Base-by-base conservation (phyloP, 2,888 invertebrate species). In the Pocota personata region DNA sequence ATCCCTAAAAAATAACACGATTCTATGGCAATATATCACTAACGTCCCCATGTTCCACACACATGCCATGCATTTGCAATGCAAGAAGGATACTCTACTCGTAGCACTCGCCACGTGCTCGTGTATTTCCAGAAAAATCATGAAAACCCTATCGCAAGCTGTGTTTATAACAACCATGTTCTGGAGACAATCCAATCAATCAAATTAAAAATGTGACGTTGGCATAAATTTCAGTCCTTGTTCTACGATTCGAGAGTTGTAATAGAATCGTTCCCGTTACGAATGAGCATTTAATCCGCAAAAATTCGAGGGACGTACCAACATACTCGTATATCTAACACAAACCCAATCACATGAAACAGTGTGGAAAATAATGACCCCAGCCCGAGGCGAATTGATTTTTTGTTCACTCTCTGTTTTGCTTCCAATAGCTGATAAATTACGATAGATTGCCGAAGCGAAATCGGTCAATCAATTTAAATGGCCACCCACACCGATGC, bases 191-290 rank as follows among this genome's bases (percentile, higher is more conserved):
- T 82, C 64, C 67, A 83, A 83, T 83, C 72, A 72, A 83, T 83
- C 72, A 83, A 78, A 83, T 72, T 78, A 78, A 78, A 78, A 78
- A 72, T 83, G 82, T 73, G 78, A 60, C 40, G 66, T 72, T 55
- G 50, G n/a, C 58, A 67, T 69, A 62, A 62, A 60, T 69, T 46
- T 12, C 5, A 75, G 35, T 62, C 55, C 60, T 73, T 80, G 73
- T 66, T 66, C 67, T 43, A 16, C 57, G 37, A 66, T 37, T 19
- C 30, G 24, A 30, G 10, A 14, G 46, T 5, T 46, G 46, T 8
- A 7, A 57, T 3, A 46, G 16, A 48, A 43, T 2, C 16, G 21
- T 30, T 30, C 35, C 24, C 50, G 5, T 24, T 14, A 32, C 21
- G 46, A 37, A 30, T 24, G 32, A 58, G 48, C 62, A 37, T 46